Conservation (phyloP, 2,888 invertebrate genomes). For the Heliconius erato region DNA sequence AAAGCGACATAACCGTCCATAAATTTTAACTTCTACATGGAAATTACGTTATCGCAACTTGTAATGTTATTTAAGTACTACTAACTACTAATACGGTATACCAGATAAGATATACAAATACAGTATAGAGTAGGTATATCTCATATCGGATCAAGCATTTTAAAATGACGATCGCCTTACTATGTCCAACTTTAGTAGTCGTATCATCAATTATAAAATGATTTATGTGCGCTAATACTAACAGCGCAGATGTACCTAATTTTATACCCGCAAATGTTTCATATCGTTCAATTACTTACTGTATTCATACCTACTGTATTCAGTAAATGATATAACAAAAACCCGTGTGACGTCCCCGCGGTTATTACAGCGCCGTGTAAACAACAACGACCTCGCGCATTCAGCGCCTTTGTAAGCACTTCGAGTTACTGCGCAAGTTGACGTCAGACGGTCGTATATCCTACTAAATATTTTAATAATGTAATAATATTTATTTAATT, state of each 20-base stretch:
- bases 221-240: neutral
- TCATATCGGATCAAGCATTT: too few species aligned
- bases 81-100: neutral
- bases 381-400: neutral
- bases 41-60: too few species aligned
- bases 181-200: neutral
- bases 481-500: neutral
- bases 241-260: neutral
- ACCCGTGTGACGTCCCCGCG: conserved; percentile 7
- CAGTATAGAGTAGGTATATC: too few species aligned
- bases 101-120: neutral
- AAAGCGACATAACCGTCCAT: too few species aligned
- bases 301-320: neutral
- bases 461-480: neutral
- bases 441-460: neutral
- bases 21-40: too few species aligned
- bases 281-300: conserved; percentile 10
- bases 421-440: neutral
- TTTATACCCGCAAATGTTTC: neutral
- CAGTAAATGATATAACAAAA: neutral
- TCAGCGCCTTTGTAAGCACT: neutral
- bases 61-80: too few species aligned
- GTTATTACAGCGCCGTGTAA: neutral
- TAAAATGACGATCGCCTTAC: too few species aligned
- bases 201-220: neutral